Base-by-base conservation (phyloP, 2,888 invertebrate genomes). In the Willowsia nigromaculata region DNA sequence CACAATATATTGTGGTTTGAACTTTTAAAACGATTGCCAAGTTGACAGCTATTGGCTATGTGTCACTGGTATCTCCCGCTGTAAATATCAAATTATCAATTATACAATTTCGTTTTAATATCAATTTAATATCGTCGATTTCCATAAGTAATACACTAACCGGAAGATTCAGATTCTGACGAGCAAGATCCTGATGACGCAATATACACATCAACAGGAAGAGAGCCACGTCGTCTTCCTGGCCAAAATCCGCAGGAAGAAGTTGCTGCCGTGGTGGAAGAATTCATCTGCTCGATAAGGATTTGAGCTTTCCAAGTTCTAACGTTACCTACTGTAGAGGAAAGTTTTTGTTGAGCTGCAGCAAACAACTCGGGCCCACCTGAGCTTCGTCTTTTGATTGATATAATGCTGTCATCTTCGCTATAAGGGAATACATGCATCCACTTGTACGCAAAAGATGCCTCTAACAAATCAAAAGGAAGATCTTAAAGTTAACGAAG, bases 161-260 rank as follows among this genome's bases (percentile, higher is more conserved):
- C 92, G 56, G 93, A 93, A 89, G 93, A 93, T 87, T 93, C 93
- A 47, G 93, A 93, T 68, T 92, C 93, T 27, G 92, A 92, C n/a
- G 92, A 92, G 71, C 93, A 93, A 5, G 93, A 93, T n/a, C 92
- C 93, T 22, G 92, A 91, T 53, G 92, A 90, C n/a, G 91, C 91
- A 53, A 91, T 91, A 65, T 88, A 90, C 1, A 92, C 91, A 84
- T 93, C 92, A 37, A 92, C 91, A 47, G 93, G 93, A 76, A 93
- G 91, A 30, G 92, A 92, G 13, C 93, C 93, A 40, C 92, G 91
- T 27, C 93, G 85, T 83, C 91, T 87, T 81, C 92, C 92, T 88
- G 91, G 91, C 91, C 91, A 93, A 82, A 88, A 91, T 37, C 80
- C 89, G 59, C 90, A 83, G 62, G 88, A 43, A n/a, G 92, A 74